These are phyloP conservation scores for Calidris pygmaea DNA, from an alignment of 2,113 vertebrate genomes.

Conservation along the genomic window DNA sequence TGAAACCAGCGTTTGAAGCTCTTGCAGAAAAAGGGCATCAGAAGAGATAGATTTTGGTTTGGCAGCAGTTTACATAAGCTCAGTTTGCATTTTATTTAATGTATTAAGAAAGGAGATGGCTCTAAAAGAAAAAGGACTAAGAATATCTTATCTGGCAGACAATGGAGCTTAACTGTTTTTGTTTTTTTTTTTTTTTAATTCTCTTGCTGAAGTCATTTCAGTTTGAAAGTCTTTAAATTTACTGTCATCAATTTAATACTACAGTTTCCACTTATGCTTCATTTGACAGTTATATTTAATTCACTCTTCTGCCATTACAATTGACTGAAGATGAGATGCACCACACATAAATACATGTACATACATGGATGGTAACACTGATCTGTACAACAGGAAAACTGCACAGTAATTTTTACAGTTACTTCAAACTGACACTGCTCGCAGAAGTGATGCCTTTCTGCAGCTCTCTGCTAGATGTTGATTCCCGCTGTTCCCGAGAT, in stretches of 20 bases:
- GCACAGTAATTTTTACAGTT: neutral
- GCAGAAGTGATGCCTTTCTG: neutral
- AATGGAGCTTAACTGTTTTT: neutral
- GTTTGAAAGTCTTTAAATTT: neutral
- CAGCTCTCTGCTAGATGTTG: neutral
- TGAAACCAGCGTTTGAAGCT: neutral
- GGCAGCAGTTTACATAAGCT: neutral
- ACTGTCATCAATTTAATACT: neutral
- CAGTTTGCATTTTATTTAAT: neutral
- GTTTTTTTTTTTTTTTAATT: neutral
- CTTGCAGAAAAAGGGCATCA: neutral
- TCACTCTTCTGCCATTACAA: neutral
- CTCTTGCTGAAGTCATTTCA: neutral
- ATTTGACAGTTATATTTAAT: neutral
- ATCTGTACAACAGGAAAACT: neutral
- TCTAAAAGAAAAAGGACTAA: neutral
- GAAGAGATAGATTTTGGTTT: neutral
- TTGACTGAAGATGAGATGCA: neutral
- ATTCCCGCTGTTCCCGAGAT: neutral
- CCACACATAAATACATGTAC: accelerated
- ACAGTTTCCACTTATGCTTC: neutral
- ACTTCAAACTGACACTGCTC: neutral
- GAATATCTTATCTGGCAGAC: neutral
- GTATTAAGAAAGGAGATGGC: neutral
- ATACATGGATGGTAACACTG: neutral